phyloP scores from a whole-genome alignment of 30 jellyfish, hydroid and myxozoan genomes.

The Aurelia aurita region DNA sequence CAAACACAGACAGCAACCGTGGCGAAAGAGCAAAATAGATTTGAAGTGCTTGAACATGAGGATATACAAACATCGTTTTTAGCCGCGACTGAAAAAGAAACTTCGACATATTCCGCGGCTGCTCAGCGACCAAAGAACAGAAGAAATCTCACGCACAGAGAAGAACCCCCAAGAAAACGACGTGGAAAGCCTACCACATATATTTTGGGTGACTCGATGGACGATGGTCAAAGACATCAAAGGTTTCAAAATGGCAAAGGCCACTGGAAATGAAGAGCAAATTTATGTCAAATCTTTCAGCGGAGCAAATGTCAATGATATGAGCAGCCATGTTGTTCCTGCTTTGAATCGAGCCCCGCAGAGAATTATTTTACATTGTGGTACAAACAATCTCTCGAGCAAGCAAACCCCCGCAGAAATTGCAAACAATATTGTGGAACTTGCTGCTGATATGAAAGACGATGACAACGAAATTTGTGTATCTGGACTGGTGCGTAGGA shows the following conservation, averaged over 20 bases:
- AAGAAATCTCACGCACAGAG: background rate
- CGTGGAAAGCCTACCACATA: conserved; percentile 4
- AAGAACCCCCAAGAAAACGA: background rate
- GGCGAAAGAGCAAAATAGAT: background rate
- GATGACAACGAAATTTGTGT: background rate
- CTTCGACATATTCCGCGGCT: background rate
- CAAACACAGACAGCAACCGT: conserved; percentile 8
- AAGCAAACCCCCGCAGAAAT: conserved; percentile 2
- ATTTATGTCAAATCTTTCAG: background rate
- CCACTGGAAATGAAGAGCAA: conserved; percentile 2
- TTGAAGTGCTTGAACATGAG: background rate
- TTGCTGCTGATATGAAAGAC: background rate
- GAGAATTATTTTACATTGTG: conserved; percentile 7
- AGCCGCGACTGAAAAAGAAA: background rate
- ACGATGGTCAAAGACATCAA: background rate
- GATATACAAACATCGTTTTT: background rate
- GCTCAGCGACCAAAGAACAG: background rate
- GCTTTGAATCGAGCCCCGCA: conserved; percentile 4
- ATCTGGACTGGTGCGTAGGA: conserved; percentile 16
- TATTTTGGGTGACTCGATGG: conserved; percentile 20
- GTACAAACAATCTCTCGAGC: conserved; percentile 1
- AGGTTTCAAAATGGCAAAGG: background rate
- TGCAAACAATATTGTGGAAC: background rate
- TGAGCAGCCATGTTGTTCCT: conserved; percentile 8
- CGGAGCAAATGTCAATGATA: conserved; percentile 16